Conservation (phyloP, 1,140 invertebrate species). For the Nylanderia fulva region DNA sequence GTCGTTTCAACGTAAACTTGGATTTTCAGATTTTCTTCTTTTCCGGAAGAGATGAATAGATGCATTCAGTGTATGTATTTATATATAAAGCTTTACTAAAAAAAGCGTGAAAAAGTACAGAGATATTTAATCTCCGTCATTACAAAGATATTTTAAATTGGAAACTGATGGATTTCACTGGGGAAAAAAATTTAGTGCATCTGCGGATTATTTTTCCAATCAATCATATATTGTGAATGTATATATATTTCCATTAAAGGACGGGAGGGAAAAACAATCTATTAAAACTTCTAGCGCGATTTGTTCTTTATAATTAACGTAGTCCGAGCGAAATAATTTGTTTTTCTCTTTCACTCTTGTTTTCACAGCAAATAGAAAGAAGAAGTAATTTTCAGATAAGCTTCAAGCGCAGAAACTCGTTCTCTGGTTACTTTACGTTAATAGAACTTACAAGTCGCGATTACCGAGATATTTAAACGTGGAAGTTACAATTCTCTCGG, state of each 20-base stretch:
- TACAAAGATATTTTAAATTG: not conserved
- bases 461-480: constrained; percentile 38
- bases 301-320: not conserved
- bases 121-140: not conserved
- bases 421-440: constrained; percentile 39
- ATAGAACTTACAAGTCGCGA: constrained; percentile 41
- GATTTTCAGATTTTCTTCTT: too few species aligned
- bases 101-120: not conserved
- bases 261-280: constrained; percentile 21
- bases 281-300: not conserved
- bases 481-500: constrained; percentile 24
- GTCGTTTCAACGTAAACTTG: too few species aligned
- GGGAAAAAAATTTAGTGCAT: not conserved
- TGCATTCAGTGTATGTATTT: not conserved
- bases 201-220: not conserved
- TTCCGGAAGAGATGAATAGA: too few species aligned
- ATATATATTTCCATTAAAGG: not conserved
- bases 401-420: not conserved
- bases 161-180: not conserved
- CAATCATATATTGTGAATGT: not conserved
- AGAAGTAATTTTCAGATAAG: constrained; percentile 43
- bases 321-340: not conserved
- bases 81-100: not conserved
- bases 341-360: not conserved
- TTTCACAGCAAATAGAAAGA: constrained; percentile 23